Evolutionary conservation across 2,797 vertebrate genomes (phyloP).

Genomic region (Manis javanica): DNA sequence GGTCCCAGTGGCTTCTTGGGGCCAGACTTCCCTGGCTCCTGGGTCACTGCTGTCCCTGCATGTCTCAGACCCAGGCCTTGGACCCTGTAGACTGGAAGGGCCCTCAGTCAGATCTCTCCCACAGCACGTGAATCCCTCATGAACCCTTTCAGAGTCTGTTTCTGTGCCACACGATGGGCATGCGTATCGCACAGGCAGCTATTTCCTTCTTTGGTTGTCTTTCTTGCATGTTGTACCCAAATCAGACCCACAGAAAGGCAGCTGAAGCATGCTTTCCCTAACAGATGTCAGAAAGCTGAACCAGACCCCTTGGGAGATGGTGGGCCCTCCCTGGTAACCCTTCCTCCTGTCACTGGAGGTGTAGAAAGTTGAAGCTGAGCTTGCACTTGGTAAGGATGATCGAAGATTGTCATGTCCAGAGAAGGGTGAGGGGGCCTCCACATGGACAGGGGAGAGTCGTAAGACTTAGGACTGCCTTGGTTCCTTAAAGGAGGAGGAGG

Average conservation of each 20-base stretch:
- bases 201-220: neutral
- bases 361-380: neutral
- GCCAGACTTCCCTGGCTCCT: neutral
- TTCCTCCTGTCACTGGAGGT: neutral
- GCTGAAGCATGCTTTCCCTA: neutral
- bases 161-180: rapidly evolving
- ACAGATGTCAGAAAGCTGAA: neutral
- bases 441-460: neutral
- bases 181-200: neutral
- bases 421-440: rapidly evolving
- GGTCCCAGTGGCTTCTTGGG: neutral
- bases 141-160: neutral
- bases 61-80: neutral
- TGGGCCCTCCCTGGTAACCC: neutral
- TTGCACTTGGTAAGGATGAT: neutral
- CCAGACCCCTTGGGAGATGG: neutral
- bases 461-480: neutral
- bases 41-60: neutral
- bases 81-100: neutral
- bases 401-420: neutral
- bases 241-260: neutral
- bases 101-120: neutral
- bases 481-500: neutral
- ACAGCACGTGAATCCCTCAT: neutral
- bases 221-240: neutral